phyloP scores from a whole-genome alignment of 2,797 vertebrate species.

The Sphenodon punctatus region DNA sequence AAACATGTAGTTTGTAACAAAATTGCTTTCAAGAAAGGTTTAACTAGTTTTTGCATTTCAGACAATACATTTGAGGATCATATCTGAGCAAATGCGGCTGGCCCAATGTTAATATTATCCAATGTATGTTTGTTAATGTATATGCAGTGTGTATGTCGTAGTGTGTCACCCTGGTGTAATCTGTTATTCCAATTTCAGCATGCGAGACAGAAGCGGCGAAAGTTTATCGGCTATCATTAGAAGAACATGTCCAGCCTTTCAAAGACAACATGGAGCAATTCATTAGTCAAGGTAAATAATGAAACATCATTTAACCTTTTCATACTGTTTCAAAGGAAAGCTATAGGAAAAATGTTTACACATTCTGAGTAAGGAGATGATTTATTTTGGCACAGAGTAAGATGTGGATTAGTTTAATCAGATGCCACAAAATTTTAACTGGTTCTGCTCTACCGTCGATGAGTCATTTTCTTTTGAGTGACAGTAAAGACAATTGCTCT shows the following conservation, averaged over 20 bases:
- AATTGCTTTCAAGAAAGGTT: background rate
- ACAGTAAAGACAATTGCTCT: conserved; percentile 39
- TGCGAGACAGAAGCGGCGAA: conserved; percentile 91
- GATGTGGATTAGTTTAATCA: conserved; percentile 64
- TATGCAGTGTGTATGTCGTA: background rate
- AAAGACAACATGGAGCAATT: conserved; percentile 95
- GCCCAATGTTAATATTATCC: background rate
- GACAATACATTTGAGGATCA: background rate
- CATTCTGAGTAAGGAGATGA: conserved; percentile 50
- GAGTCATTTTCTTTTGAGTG: conserved; percentile 41
- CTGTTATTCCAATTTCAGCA: conserved; percentile 77
- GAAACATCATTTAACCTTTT: conserved; percentile 57
- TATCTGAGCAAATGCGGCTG: background rate
- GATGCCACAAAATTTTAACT: conserved; percentile 46
- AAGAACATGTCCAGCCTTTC: conserved; percentile 93
- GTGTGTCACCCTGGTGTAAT: conserved; percentile 39
- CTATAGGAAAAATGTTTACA: conserved; percentile 56
- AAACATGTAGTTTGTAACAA: background rate
- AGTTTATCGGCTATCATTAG: conserved; percentile 88
- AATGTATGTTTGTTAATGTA: background rate
- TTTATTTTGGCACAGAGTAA: conserved; percentile 67
- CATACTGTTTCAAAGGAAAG: conserved; percentile 53
- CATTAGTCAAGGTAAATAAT: conserved; percentile 86
- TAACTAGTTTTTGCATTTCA: background rate
- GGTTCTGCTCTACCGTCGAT: conserved; percentile 46